These are phyloP conservation scores for Tragelaphus strepsiceros DNA, from an alignment of 2,113 vertebrate genomes.

Conservation along the genomic window DNA sequence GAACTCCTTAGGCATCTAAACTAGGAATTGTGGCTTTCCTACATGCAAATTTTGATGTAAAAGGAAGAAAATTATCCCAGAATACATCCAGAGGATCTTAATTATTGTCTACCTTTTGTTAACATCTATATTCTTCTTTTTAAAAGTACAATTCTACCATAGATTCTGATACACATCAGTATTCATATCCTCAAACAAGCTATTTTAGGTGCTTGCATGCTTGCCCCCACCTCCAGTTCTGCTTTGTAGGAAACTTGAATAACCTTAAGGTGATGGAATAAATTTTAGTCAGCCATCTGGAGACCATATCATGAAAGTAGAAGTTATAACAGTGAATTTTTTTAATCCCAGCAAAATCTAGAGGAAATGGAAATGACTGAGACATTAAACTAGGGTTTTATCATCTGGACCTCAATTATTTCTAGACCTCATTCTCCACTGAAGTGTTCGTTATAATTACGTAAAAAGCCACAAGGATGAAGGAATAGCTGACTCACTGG, in stretches of 20 bases:
- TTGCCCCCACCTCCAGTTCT: neutral
- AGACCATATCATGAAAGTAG: neutral
- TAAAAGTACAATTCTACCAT: neutral
- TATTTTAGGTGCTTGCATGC: neutral
- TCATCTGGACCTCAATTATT: neutral
- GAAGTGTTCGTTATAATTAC: neutral
- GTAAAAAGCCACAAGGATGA: neutral
- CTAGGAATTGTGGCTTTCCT: neutral
- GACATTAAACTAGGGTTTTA: neutral
- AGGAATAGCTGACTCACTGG: neutral
- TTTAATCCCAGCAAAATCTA: neutral
- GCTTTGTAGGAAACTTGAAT: neutral
- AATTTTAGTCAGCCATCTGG: slow-evolving; percentile 36
- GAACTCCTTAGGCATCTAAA: neutral
- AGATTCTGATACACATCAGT: neutral
- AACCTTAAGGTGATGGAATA: slow-evolving; percentile 11
- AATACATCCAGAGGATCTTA: neutral
- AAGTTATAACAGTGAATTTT: slow-evolving; percentile 10
- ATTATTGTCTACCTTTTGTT: neutral
- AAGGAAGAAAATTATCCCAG: neutral
- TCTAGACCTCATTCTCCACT: neutral
- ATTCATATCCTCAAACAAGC: neutral
- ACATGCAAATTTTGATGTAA: neutral
- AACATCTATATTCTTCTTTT: neutral
- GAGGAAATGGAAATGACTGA: neutral